Evolutionary conservation across 2,113 vertebrate genomes (phyloP).

Genomic region (Protobothrops mucrosquamatus): DNA sequence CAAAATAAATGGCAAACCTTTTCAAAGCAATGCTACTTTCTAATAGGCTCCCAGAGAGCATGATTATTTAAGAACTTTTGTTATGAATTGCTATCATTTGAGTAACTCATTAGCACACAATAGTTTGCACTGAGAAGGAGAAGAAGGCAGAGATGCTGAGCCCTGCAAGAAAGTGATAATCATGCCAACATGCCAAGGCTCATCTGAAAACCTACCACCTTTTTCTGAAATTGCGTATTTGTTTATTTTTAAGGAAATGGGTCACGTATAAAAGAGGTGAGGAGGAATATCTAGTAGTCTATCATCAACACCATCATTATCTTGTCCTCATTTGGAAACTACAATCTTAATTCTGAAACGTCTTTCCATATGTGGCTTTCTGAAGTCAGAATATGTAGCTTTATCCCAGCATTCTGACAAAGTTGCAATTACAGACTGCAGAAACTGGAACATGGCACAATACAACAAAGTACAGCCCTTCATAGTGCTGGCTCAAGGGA

Average conservation of each 20-base stretch:
- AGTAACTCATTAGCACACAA: background rate
- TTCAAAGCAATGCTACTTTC: background rate
- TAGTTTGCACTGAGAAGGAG: background rate
- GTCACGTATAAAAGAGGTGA: background rate
- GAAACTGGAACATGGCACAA: background rate
- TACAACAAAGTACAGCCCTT: background rate
- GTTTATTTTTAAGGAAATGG: background rate
- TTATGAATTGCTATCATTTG: background rate
- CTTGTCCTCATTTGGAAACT: background rate
- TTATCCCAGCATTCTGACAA: background rate
- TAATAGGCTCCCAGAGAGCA: fast-evolving
- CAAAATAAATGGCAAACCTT: background rate
- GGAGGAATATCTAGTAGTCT: background rate
- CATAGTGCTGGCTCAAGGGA: background rate
- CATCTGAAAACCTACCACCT: background rate
- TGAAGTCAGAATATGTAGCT: background rate
- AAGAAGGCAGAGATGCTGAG: background rate
- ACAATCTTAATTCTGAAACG: background rate
- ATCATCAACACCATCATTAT: background rate
- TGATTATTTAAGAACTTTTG: background rate
- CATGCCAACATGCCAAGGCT: background rate
- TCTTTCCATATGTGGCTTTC: background rate
- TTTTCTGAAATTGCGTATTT: background rate
- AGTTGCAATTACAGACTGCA: background rate
- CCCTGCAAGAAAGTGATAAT: background rate